These are phyloP conservation scores for Ruditapes philippinarum DNA, from an alignment of 1,140 invertebrate species.

Conservation along the genomic window DNA sequence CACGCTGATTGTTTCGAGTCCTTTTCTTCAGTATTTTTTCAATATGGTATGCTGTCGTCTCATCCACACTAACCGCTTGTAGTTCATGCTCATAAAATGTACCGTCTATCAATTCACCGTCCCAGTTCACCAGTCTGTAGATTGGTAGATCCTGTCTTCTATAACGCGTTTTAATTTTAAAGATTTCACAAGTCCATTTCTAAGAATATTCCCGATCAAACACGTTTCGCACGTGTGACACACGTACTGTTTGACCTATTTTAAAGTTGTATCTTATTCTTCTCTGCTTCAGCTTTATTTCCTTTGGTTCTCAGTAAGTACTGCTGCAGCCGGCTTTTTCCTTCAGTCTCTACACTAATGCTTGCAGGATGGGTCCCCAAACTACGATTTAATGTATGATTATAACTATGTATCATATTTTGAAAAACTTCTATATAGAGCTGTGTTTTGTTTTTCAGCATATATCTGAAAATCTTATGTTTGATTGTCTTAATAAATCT, in stretches of 20 bases:
- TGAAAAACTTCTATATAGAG: not conserved
- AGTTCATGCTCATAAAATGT: slow-evolving; percentile 29
- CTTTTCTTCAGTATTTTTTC: slow-evolving; percentile 31
- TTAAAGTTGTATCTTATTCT: not conserved
- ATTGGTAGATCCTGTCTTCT: slow-evolving; percentile 11
- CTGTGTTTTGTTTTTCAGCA: slow-evolving; percentile 26
- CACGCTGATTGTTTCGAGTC: not conserved
- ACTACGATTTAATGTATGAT: slow-evolving; percentile 18
- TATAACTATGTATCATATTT: slow-evolving; percentile 35
- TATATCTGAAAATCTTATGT: slow-evolving; percentile 18
- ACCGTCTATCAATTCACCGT: not conserved
- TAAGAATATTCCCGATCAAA: slow-evolving; percentile 37
- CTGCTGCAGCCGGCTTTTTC: slow-evolving; percentile 3
- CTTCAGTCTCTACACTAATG: slow-evolving; percentile 14
- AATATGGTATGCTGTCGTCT: slow-evolving; percentile 17
- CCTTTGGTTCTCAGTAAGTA: not conserved
- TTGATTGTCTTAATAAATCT: slow-evolving; percentile 34
- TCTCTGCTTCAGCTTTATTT: not conserved
- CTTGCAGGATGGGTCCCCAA: not conserved
- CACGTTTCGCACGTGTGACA: not conserved
- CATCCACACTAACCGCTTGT: not conserved
- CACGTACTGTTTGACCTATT: slow-evolving; percentile 17
- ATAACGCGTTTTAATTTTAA: slow-evolving; percentile 9
- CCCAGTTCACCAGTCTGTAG: slow-evolving; percentile 13
- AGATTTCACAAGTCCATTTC: slow-evolving; percentile 38